These are phyloP conservation scores for Limnodromus scolopaceus DNA, from an alignment of 2,797 vertebrate genomes.

Conservation along the genomic window DNA sequence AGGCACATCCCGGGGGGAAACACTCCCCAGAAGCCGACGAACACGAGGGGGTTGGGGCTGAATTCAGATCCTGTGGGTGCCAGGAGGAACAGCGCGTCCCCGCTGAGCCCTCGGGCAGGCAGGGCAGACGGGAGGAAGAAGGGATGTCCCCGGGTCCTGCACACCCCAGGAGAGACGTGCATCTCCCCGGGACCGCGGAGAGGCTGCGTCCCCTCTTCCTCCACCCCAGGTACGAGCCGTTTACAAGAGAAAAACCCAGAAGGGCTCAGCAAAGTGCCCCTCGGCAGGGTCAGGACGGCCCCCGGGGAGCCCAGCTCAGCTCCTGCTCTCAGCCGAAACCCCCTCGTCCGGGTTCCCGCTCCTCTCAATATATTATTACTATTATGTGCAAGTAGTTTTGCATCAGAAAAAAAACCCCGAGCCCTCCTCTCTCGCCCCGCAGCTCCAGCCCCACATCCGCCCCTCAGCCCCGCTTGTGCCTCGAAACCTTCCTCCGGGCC, in stretches of 20 bases:
- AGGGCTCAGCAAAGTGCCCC: background rate
- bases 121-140: background rate
- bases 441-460: background rate
- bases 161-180: background rate
- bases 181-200: background rate
- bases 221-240: background rate
- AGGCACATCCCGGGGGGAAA: background rate
- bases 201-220: background rate
- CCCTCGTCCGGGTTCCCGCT: background rate
- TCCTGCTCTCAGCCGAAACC: background rate
- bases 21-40: background rate
- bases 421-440: background rate
- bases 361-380: conserved; percentile 57
- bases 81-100: background rate
- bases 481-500: background rate
- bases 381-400: conserved; percentile 23
- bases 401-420: background rate
- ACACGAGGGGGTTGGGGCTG: accelerated
- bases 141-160: background rate
- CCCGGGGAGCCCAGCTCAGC: background rate
- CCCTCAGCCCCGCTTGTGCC: background rate
- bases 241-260: background rate
- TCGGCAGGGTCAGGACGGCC: background rate
- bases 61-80: background rate
- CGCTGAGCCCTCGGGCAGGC: background rate